Evolutionary conservation across 2,797 vertebrate species (phyloP), one percentile per base, ranked within the genome.

Genomic region (Loriculus beryllinus): DNA sequence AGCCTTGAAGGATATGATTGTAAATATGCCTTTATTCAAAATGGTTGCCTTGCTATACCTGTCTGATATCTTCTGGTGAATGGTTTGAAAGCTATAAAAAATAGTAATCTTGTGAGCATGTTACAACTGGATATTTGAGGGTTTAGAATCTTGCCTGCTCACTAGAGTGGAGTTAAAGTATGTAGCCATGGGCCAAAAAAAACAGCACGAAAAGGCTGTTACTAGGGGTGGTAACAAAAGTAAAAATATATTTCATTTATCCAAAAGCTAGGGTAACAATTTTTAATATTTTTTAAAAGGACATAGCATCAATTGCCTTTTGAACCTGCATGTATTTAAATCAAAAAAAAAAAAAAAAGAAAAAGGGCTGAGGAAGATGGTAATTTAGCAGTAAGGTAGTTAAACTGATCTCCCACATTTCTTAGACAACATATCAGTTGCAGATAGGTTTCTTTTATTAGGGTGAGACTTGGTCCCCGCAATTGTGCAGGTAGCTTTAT

Each of bases 91-190:
- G 59, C 80, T 81, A 14, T 90, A 82, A 80, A 75, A 87, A 65
- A 35, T 68, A 89, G 4, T 71, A 54, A 86, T 86, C 87, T 76
- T 2, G 0, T 37, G 80, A 92, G 70, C 96, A 5, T 95, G 96
- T 96, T 92, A 54, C 35, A 25, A 82, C 95, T 94, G 79, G 95
- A 60, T 91, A 12, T 83, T 84, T 91, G 82, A 20, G 9, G 79
- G 82, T 94, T 77, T 86, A 69, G 69, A 43, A 21, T 92, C 93
- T 83, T 90, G 85, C 88, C 77, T 91, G 74, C 77, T 93, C 7
- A 7, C 77, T 78, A 14, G 63, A 62, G n/a, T 45, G 62, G 33
- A 90, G 85, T 62, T 92, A 35, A 93, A 95, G 52, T 90, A 86
- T 93, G 80, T 88, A 95, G 62, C 86, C 63, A 71, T 54, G 3